These are phyloP conservation scores for Cepaea nemoralis DNA, from an alignment of 1,140 invertebrate species.

Conservation along the genomic window DNA sequence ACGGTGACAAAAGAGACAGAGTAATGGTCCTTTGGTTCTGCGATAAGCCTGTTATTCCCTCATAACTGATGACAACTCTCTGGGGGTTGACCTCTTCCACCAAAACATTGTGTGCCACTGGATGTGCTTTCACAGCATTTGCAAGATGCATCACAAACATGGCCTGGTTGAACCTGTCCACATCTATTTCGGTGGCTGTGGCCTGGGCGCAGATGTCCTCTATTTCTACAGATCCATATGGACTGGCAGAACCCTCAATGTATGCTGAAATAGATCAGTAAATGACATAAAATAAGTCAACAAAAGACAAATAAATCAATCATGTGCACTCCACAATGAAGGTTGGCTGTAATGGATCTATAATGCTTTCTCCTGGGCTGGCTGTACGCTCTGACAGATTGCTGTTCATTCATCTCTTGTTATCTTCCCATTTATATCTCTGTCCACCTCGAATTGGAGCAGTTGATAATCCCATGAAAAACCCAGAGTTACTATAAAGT, in stretches of 20 bases:
- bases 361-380: too few species aligned
- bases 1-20: conserved; percentile 43
- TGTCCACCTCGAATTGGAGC: too few species aligned
- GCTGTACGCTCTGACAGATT: too few species aligned
- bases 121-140: conserved; percentile 47
- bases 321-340: too few species aligned
- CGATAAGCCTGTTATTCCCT: conserved; percentile 42
- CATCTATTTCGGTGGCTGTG: conserved; percentile 29
- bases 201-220: conserved; percentile 46
- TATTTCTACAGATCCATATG: conserved; percentile 46
- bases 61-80: conserved; percentile 50
- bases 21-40: conserved; percentile 39
- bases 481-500: too few species aligned
- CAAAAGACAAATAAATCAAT: too few species aligned
- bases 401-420: too few species aligned
- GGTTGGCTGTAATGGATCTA: too few species aligned
- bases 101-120: conserved; percentile 49
- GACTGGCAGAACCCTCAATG: conserved; percentile 17
- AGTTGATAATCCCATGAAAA: too few species aligned
- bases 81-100: conserved; percentile 53
- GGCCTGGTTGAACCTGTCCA: conserved; percentile 46
- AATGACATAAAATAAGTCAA: too few species aligned
- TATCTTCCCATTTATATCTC: too few species aligned
- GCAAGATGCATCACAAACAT: conserved; percentile 47
- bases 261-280: conserved; percentile 33